Evolutionary conservation across 2,888 invertebrate genomes (phyloP).

Genomic region (Trachelus iudaicus): DNA sequence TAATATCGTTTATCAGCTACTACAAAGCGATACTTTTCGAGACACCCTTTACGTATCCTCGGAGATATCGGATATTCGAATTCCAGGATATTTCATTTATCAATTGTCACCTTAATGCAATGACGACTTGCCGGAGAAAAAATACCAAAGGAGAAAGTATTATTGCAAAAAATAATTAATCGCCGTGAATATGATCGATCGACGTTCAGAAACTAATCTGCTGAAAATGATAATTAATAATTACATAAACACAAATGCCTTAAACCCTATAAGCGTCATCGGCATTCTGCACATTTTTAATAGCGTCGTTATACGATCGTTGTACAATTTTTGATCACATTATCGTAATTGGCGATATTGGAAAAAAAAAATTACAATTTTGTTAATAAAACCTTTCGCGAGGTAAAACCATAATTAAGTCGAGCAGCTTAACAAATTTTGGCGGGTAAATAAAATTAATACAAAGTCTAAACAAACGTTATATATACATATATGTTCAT

Average conservation of each 20-base stretch:
- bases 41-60: background rate
- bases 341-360: background rate
- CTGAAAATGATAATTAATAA: background rate
- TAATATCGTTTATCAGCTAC: background rate
- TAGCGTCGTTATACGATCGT: background rate
- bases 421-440: background rate
- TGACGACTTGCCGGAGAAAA: background rate
- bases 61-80: background rate
- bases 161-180: background rate
- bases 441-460: slow-evolving; percentile 5
- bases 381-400: background rate
- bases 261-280: background rate
- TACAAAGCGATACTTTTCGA: background rate
- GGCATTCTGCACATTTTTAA: background rate
- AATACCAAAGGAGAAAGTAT: background rate
- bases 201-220: background rate
- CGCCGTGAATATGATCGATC: background rate
- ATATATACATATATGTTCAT: slow-evolving; percentile 7
- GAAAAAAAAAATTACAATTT: background rate
- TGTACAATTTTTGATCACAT: background rate
- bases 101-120: background rate
- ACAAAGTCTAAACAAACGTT: background rate
- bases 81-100: background rate
- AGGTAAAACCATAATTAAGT: too few relatives aligned
- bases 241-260: background rate